Evolutionary conservation across 2,797 vertebrate species (phyloP).

Genomic region (Tapera naevia): DNA sequence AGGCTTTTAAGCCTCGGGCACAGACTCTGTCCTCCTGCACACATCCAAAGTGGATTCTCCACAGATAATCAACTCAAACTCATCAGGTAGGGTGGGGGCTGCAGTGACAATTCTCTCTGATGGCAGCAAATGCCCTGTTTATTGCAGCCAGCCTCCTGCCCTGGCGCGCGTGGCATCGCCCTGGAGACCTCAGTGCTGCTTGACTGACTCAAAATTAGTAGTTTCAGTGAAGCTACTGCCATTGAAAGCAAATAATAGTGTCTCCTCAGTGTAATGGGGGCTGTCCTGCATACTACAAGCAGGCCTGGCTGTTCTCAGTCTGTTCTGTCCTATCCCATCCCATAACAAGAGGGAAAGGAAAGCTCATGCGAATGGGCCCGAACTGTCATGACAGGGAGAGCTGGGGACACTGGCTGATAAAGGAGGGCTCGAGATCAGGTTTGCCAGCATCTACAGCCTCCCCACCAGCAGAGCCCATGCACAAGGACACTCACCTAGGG

Average conservation of each 20-base stretch:
- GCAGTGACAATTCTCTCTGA: background rate
- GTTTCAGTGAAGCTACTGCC: background rate
- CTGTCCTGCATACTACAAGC: background rate
- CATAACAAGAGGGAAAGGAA: background rate
- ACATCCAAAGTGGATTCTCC: background rate
- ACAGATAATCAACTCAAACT: background rate
- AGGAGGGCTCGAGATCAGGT: background rate
- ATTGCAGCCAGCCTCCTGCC: background rate
- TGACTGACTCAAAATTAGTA: background rate
- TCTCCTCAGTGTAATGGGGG: rapidly evolving
- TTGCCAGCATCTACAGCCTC: background rate
- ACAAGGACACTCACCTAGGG: background rate
- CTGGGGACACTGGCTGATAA: background rate
- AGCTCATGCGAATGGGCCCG: background rate
- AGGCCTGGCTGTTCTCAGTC: background rate
- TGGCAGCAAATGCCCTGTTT: background rate
- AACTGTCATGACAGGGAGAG: background rate
- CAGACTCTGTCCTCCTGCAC: background rate
- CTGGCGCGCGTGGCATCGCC: background rate
- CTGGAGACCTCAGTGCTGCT: background rate
- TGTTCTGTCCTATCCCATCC: background rate
- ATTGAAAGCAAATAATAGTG: background rate
- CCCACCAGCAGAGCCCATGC: background rate
- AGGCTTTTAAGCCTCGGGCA: background rate
- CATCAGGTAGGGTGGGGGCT: background rate